phyloP scores from a whole-genome alignment of 2,888 invertebrate species.

The Pherbina coryleti region DNA sequence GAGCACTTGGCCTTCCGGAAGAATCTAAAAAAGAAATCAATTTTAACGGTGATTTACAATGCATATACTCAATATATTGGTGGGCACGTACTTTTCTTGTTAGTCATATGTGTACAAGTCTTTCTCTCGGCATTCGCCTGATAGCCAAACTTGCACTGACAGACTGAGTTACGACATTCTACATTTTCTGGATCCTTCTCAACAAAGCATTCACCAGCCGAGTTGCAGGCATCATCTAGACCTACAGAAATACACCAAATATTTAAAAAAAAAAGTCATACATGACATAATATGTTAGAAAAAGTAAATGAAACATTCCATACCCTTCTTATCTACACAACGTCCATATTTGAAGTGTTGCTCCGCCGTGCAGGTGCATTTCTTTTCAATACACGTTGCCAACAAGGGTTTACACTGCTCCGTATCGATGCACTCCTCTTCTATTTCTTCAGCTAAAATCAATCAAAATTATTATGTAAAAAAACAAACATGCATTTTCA shows the following conservation, averaged over 20 bases:
- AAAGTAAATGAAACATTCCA: neutral
- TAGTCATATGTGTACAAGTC: slow-evolving; percentile 62
- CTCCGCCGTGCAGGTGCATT: slow-evolving; percentile 62
- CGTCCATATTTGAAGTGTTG: slow-evolving; percentile 63
- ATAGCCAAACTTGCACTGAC: slow-evolving; percentile 66
- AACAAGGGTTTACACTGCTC: slow-evolving; percentile 68
- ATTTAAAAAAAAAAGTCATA: neutral
- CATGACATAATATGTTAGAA: too few relatives aligned
- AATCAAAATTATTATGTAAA: neutral
- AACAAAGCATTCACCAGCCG: slow-evolving; percentile 63
- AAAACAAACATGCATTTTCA: neutral
- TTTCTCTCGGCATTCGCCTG: slow-evolving; percentile 56
- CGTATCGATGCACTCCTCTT: slow-evolving; percentile 64
- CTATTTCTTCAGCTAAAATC: slow-evolving; percentile 59
- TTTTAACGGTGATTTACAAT: neutral
- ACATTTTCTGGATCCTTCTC: slow-evolving; percentile 63
- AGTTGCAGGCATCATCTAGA: slow-evolving; percentile 60
- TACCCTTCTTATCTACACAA: slow-evolving; percentile 63
- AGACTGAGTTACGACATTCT: slow-evolving; percentile 67
- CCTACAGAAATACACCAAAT: slow-evolving; percentile 47
- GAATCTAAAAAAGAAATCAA: slow-evolving; percentile 60
- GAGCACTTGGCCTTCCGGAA: slow-evolving; percentile 70
- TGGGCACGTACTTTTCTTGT: slow-evolving; percentile 61
- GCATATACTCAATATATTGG: neutral
- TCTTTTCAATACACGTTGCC: slow-evolving; percentile 62